Conservation (phyloP, 2,888 invertebrate species). For the Xanthostigma xanthostigma region DNA sequence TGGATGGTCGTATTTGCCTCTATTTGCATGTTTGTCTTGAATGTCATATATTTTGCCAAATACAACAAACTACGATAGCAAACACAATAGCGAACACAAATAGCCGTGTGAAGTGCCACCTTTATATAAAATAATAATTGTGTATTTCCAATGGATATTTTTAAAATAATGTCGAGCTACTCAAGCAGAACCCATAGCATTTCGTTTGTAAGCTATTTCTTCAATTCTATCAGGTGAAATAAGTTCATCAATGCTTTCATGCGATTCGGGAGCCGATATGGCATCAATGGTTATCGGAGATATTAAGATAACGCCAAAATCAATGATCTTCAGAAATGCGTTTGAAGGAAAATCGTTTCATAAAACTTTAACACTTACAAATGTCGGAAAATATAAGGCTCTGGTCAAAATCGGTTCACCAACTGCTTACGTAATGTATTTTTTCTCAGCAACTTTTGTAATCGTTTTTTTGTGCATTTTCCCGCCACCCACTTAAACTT, state of each 20-base stretch:
- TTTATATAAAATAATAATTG: too few relatives aligned
- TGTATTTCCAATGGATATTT: too few relatives aligned
- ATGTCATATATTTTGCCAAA: too few relatives aligned
- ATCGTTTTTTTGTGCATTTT: too few relatives aligned
- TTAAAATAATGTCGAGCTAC: neutral
- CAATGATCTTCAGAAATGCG: conserved; percentile 27
- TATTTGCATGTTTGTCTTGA: too few relatives aligned
- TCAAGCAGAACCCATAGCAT: neutral
- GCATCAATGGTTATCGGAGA: conserved; percentile 12
- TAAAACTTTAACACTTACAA: conserved; percentile 23
- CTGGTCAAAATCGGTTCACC: conserved; percentile 23
- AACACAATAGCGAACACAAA: too few relatives aligned
- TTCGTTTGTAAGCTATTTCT: neutral
- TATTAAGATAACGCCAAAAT: conserved; percentile 24
- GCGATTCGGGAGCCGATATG: conserved; percentile 5
- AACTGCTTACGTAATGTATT: conserved; percentile 24
- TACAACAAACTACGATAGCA: too few relatives aligned
- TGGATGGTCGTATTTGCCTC: too few relatives aligned
- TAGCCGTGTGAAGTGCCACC: too few relatives aligned
- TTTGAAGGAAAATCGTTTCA: conserved; percentile 26
- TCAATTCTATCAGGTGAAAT: too few relatives aligned
- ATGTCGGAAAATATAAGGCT: conserved; percentile 22
- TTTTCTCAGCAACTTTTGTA: too few relatives aligned
- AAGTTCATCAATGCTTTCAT: conserved; percentile 9
- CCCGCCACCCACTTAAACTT: too few relatives aligned